These are phyloP conservation scores for Thalassoma bifasciatum DNA, from an alignment of 2,113 vertebrate species.

Conservation along the genomic window DNA sequence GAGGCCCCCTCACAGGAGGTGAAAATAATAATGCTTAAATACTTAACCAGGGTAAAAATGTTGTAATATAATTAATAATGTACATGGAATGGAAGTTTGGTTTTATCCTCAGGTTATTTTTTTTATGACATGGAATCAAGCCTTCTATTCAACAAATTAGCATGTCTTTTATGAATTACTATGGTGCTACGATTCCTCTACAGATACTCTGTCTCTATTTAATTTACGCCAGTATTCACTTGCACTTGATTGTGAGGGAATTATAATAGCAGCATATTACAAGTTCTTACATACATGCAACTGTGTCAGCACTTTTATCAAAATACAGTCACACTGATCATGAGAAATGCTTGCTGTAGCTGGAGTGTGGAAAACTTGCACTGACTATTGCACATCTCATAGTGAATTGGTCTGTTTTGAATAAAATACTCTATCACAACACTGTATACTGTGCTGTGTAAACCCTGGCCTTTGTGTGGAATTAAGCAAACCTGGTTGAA, in stretches of 20 bases:
- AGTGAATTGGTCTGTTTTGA: not conserved
- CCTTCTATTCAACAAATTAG: not conserved
- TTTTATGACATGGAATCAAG: not conserved
- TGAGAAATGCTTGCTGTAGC: not conserved
- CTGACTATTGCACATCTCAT: not conserved
- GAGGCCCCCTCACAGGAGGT: too few species aligned
- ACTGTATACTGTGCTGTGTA: not conserved
- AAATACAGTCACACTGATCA: not conserved
- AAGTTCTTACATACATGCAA: not conserved
- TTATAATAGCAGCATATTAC: not conserved
- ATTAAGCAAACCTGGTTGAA: not conserved
- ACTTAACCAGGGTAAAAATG: not conserved
- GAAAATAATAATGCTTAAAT: too few species aligned
- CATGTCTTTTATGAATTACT: not conserved
- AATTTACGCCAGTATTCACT: not conserved
- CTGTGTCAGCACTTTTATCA: not conserved
- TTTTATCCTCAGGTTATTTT: conserved; percentile 22
- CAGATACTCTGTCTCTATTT: not conserved
- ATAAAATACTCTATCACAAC: not conserved
- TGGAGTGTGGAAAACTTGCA: not conserved
- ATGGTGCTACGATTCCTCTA: not conserved
- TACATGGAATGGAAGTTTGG: not conserved
- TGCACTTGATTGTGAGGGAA: not conserved
- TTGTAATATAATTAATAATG: not conserved
- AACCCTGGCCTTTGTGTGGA: not conserved